Percentiles rank a stretch among this genome's conserved stretches.
phyloP scores from a whole-genome alignment of 2,888 invertebrate species.

The Blastobasis adustella region DNA sequence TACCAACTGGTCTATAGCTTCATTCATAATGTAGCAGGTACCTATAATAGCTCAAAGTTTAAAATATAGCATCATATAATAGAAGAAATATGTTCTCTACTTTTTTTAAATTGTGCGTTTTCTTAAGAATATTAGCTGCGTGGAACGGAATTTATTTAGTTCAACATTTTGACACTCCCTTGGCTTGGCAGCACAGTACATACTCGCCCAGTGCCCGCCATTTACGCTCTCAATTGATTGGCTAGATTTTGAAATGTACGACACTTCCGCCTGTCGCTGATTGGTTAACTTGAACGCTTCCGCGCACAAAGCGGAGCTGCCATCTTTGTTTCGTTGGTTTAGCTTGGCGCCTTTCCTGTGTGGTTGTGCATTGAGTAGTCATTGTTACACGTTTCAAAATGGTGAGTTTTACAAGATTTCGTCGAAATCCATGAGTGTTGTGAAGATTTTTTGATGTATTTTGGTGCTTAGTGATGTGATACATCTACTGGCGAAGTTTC shows the following conservation, averaged over 20 bases:
- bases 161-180: conserved; percentile 11
- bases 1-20: no score
- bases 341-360: conserved; percentile 74
- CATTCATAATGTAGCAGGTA: no score
- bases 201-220: neutral
- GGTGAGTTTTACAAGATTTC: conserved; percentile 73
- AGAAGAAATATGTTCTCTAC: no score
- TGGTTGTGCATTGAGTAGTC: conserved; percentile 60
- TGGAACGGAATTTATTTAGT: neutral
- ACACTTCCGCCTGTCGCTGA: conserved; percentile 43
- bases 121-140: neutral
- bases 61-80: no score
- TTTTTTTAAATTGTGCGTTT: no score
- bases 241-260: conserved; percentile 28
- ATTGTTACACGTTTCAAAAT: conserved; percentile 73
- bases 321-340: conserved; percentile 65
- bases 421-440: conserved; percentile 42
- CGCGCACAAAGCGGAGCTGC: conserved; percentile 41
- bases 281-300: conserved; percentile 41
- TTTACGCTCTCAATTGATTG: neutral
- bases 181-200: neutral
- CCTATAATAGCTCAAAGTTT: no score
- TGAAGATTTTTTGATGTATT: conserved; percentile 43
- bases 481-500: conserved; percentile 75
- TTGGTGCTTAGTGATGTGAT: conserved; percentile 46